Evolutionary conservation across 2,113 vertebrate genomes (phyloP), one percentile per base, ranked within the genome.

Genomic region (Mungos mungo): DNA sequence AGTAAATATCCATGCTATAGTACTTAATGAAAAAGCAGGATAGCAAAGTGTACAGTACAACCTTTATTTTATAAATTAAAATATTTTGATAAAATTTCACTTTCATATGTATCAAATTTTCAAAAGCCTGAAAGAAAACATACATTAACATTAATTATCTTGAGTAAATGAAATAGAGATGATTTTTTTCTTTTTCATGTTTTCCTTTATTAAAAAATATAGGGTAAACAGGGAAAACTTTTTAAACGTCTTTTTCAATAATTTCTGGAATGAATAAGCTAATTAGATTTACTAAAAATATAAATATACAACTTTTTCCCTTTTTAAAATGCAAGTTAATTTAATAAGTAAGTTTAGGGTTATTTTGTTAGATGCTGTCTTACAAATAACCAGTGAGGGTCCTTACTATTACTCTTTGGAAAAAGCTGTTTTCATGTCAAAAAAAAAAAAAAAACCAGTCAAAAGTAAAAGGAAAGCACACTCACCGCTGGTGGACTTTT

Each of bases 401-500:
- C 68, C 3, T 80, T 86, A 92, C 54, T 82, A 47, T 68, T 88
- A 68, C 2, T 90, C 15, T 83, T 85, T 72, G 23, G 12, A 82
- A 77, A 89, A 94, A 47, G 16, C 18, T 68, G 94, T 94, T 89
- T n/a, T 63, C 21, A n/a, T 69, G 13, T 86, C 50, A 85, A 94
- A 79, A 87, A 83, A 65, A 47, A 50, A 41, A 41, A 41, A 41
- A 41, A 41, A 41, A 41, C 41, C 41, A 41, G 29, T 4, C 21
- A 2, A 66, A 47, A 90, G 21, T 60, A 93, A 86, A 87, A 66
- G 47, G 88, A 93, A 60, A 77, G 38, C 25, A 79, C 84, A 98
- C 98, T 98, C 98, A 99, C 99, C 97, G 99, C 99, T 76, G 99
- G 99, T 50, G 99, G 99, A 96, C 99, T 99, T 98, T 99, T 99